Evolutionary conservation across 2,797 vertebrate species (phyloP), one percentile per base, ranked within the genome.

Genomic region (Dendrocincla tyrannina): DNA sequence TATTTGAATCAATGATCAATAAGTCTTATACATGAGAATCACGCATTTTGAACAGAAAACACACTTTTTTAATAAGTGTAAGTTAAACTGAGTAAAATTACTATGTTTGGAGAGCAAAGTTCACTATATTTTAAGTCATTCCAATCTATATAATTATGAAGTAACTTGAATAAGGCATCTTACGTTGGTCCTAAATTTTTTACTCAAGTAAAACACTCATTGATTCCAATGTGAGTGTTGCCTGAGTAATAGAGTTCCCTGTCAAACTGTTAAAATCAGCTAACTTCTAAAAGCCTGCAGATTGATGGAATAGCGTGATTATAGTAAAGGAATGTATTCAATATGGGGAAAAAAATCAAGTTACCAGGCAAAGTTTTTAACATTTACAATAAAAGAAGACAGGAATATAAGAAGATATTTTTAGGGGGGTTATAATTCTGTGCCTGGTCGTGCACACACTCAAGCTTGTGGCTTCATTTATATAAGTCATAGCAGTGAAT

Each of bases 121-220:
- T 89, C 70, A 78, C n/a, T 76, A 55, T 73, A 92, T 90, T 93
- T 93, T 73, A 90, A 94, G 86, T 84, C 69, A 73, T 11, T 93
- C 66, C 28, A 77, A 85, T 67, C 55, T 85, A 64, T 87, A 32
- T 58, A 92, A 92, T 94, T 88, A 96, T 27, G 64, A 92, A 94
- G 75, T 97, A 97, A 95, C 89, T 88, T 94, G 91, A 95, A 93
- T 66, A 97, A 93, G 85, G 80, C 68, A 91, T 91, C 85, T 91
- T 95, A 93, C 59, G 66, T 88, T 39, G 46, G 68, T 93, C 62
- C 88, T 91, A 88, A 88, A 84, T 70, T 66, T 93, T 90, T 95
- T 77, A 75, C 87, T 90, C 30, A 80, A 91, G 94, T 88, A 85
- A 96, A 96, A 91, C 88, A 69, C 41, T 60, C 86, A 88, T 82